A percentile compares a stretch with the other conserved stretches of the same genome.
Conservation (phyloP, 2,888 invertebrate genomes). For the Phragmatobia fuliginosa region DNA sequence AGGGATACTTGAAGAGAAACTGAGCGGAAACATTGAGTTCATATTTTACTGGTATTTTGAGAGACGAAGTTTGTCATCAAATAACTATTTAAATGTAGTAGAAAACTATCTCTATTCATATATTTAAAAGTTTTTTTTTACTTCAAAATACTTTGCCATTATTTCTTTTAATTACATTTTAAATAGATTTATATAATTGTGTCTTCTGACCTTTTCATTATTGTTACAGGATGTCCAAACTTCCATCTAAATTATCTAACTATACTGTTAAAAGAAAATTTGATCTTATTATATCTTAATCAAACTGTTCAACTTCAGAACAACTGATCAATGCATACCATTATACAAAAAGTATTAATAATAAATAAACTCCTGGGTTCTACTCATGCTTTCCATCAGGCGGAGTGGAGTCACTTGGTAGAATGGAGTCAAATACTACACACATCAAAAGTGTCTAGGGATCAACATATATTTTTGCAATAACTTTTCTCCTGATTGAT, state of each 20-base stretch:
- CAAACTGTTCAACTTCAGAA: too few relatives aligned
- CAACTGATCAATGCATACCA: too few relatives aligned
- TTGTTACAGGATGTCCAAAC: not conserved
- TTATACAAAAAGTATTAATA: too few relatives aligned
- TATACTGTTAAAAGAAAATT: too few relatives aligned
- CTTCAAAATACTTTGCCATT: not conserved
- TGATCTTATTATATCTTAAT: too few relatives aligned
- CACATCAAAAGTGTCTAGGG: too few relatives aligned
- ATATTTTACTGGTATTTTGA: conserved; percentile 5
- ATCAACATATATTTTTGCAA: too few relatives aligned
- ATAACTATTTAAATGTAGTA: not conserved
- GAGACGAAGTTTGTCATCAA: not conserved
- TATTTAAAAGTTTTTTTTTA: not conserved
- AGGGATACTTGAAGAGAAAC: conserved; percentile 6
- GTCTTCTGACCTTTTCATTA: not conserved
- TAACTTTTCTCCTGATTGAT: too few relatives aligned
- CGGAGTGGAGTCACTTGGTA: too few relatives aligned
- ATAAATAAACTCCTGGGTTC: too few relatives aligned
- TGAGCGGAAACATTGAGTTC: conserved; percentile 2
- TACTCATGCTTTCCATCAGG: too few relatives aligned
- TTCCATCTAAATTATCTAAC: not conserved
- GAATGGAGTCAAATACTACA: too few relatives aligned
- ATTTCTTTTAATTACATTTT: not conserved
- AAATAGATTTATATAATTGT: not conserved
- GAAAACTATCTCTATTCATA: not conserved